Evolutionary conservation across 1,140 invertebrate genomes (phyloP), one percentile per base, ranked within the genome.

Genomic region (Elymnias hypermnestra): DNA sequence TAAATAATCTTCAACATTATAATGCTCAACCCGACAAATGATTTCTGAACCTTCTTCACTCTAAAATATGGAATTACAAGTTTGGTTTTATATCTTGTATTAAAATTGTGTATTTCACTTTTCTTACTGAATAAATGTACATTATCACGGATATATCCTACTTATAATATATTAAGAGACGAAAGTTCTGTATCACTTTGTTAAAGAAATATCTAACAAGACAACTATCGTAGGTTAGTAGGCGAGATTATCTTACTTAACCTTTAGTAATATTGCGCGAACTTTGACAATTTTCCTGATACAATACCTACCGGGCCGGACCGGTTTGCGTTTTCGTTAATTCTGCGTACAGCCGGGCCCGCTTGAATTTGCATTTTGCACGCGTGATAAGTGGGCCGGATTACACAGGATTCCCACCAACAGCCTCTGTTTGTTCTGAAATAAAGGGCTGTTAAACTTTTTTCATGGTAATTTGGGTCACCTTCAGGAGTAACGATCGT

Each of bases 381-480:
- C 77, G 75, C 77, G 82, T 85, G 82, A 85, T 85, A 85, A 85
- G 82, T 85, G 75, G 65, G 41, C 62, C 45, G 82, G 79, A 83
- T 85, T 83, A 85, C 77, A 78, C 58, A 65, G 79, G 79, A 82
- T 82, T 82, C 71, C 68, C 64, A 72, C 76, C 70, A 72, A 76
- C 76, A 79, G 78, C 71, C 78, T 76, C 73, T 83, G 78, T 85
- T 82, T 83, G 75, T 74, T 58, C 75, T 72, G 71, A 82, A 85
- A 85, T 85, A 85, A 85, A 85, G 78, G 82, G 78, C 69, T 83
- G 75, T 83, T 83, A 82, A 85, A 81, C 71, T 79, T 85, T 84
- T 85, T 85, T 83, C 78, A 83, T 79, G 76, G 74, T 74, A 84
- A 84, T 84, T 84, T 83, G 81, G 78, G 78, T 83, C 78, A 84